phyloP scores from a whole-genome alignment of 2,797 vertebrate genomes.

The Chelonia mydas region DNA sequence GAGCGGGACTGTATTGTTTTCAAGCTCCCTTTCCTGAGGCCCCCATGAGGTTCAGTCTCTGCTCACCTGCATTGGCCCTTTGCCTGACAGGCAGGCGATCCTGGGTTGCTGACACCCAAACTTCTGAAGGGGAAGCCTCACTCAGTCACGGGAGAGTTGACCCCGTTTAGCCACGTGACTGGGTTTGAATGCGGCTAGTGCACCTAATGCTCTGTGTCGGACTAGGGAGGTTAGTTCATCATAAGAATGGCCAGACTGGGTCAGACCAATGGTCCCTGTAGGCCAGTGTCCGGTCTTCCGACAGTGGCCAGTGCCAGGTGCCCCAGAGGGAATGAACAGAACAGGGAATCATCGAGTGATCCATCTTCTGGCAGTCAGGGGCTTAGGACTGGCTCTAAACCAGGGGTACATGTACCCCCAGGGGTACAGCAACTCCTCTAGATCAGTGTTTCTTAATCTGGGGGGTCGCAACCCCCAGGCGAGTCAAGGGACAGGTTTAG shows the following conservation, averaged over 20 bases:
- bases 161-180: accelerated
- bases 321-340: neutral
- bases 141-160: neutral
- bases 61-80: neutral
- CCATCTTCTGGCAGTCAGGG: neutral
- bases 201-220: neutral
- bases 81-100: neutral
- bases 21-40: neutral
- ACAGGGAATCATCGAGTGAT: neutral
- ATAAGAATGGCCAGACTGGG: neutral
- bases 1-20: neutral
- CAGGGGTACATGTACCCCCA: too few relatives aligned
- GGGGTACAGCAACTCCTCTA: too few relatives aligned
- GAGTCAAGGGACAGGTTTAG: too few relatives aligned
- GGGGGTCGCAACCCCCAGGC: too few relatives aligned
- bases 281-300: neutral
- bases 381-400: too few relatives aligned
- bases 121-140: neutral
- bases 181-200: neutral
- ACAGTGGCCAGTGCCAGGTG: neutral
- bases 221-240: neutral
- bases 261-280: neutral
- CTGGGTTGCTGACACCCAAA: neutral
- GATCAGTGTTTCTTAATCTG: too few relatives aligned
- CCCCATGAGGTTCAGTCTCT: neutral